Conservation (phyloP, 2,888 invertebrate genomes). For the Actias luna region DNA sequence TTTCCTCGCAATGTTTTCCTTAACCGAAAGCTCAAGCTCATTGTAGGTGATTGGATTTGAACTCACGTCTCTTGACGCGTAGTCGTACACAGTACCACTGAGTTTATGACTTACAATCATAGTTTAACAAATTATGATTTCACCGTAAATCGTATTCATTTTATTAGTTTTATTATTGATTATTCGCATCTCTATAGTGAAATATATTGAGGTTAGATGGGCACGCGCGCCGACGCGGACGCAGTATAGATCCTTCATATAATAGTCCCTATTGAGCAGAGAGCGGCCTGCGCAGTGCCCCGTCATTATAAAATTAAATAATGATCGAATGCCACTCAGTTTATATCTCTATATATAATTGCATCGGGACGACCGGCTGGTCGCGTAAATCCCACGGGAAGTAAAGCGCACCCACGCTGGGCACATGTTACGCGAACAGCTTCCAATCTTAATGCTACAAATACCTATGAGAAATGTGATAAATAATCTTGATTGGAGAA, state of each 20-base stretch:
- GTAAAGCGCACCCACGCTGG: background rate
- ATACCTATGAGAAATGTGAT: too few species aligned
- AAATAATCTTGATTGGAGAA: too few species aligned
- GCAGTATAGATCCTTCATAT: constrained; percentile 5
- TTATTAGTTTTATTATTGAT: background rate
- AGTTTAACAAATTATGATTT: too few species aligned
- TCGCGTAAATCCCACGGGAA: background rate
- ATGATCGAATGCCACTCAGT: constrained; percentile 5
- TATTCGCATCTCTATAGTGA: constrained; percentile 1
- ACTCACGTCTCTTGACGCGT: too few species aligned
- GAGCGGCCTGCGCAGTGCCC: background rate
- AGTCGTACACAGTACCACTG: too few species aligned
- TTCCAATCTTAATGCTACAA: background rate
- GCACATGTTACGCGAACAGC: background rate
- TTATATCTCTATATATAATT: constrained; percentile 2
- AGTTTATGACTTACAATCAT: too few species aligned
- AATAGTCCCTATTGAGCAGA: background rate
- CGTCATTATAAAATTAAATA: constrained; percentile 4
- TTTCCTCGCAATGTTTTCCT: too few species aligned
- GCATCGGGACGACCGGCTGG: background rate
- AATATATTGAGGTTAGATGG: too few species aligned
- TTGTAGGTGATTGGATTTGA: too few species aligned
- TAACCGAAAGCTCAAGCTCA: too few species aligned
- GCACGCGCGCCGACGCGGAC: background rate
- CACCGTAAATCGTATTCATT: too few species aligned